Base-by-base conservation (phyloP, 2,113 vertebrate genomes). In the Sisor rabdophorus region DNA sequence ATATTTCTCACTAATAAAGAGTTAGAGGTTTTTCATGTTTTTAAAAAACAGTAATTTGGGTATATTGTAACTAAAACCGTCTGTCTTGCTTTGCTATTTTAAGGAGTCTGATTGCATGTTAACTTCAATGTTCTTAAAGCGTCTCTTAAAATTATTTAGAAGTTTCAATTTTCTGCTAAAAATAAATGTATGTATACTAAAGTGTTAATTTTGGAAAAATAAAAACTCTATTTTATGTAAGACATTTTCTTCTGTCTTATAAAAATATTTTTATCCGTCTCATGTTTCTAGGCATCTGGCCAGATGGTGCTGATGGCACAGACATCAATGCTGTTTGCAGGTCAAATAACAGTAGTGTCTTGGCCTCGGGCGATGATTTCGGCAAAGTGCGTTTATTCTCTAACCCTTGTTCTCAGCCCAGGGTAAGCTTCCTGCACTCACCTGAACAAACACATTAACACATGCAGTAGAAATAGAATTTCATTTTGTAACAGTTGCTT, bases 321-420 rank as follows among this genome's bases (percentile, higher is more conserved):
- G 95, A 97, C 81, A 92, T 97, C 82, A 97, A 97, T 7, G 93
- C 93, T 0, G 93, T 92, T 81, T 94, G 92, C 80, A 87, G 92
- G 80, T 96, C 95, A 82, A 91, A 94, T 36, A 87, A 93, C 11
- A 70, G 86, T 11, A 89, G 92, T 71, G 88, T 96, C 79, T 86
- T 96, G 87, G 93, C 90, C 28, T 94, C 93, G 0, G 94, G 94
- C 0, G 95, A 97, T 32, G 95, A 97, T 87, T 96, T 96, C 68
- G 95, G 95, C 86, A 95, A 96, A 93, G 95, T 97, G 79, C 92
- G 92, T 86, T 89, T 97, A 87, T 96, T 94, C 73, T 87, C 89
- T 32, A 93, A 90, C 82, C 95, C 95, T 61, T 93, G 94, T 76
- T 94, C 88, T 80, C 94, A 95, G 74, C 94, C 94, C 59, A 92